Base-by-base conservation (phyloP, 2,888 invertebrate species). In the Chrysina gloriosa region DNA sequence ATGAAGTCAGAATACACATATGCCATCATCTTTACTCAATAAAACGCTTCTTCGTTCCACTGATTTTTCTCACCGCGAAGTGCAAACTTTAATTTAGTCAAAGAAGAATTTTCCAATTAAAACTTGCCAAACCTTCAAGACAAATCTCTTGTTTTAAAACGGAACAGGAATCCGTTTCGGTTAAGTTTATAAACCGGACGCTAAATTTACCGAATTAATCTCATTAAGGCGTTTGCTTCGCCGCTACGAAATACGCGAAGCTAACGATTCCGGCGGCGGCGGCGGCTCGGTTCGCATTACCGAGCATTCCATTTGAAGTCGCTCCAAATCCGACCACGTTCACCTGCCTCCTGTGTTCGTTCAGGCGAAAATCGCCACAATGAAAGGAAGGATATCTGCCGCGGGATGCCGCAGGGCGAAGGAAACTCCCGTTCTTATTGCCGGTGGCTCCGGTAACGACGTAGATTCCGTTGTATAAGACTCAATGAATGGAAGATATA, bases 171-270 rank as follows among this genome's bases (percentile, higher is more conserved):
- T 29, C 14, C 31, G 29, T 52, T 29, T 52, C 29, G 14, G 11
- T n/a, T 5, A 52, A n/a, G 42, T 42, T 42, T 42, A 42, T 42
- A 52, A 52, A 52, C 27, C 29, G 52, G 16, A 52, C 31, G 52
- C 19, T 27, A 52, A 52, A 52, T 52, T 52, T 52, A 29, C 31
- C 52, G 31, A 52, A 27, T 31, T 52, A 52, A 52, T 27, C 52
- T 19, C 16, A 31, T 52, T 52, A 29, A 27, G 25, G 25, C 36
- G n/a, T 36, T 14, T 36, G n/a, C 4, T 42, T n/a, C 42, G 42
- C 6, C 52, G 31, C 29, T 3, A 9, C 31, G 31, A 52, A 52
- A 52, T 31, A 11, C 52, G 14, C 52, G 31, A 42, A 42, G 16
- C 4, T 19, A 29, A 52, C 52, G 31, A 52, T 52, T 29, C 52